Conservation (phyloP, 2,113 vertebrate genomes). For the Amblyornis subalaris region DNA sequence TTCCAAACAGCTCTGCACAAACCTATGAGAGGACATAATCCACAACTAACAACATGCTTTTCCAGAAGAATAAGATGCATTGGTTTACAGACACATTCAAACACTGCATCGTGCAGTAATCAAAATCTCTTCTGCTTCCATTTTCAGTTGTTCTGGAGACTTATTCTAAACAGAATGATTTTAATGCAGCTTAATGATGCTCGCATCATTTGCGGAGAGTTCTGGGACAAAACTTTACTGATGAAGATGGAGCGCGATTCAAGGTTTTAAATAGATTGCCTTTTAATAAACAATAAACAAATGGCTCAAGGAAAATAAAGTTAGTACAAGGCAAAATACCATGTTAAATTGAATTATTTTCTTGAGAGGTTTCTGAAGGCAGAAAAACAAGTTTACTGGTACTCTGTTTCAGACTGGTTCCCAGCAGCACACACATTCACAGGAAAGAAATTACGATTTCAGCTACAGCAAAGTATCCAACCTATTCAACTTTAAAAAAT, state of each 20-base stretch:
- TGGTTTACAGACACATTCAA: neutral
- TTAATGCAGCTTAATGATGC: conserved; percentile 45
- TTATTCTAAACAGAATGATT: conserved; percentile 29
- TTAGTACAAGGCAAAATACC: conserved; percentile 13
- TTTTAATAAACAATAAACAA: conserved; percentile 55
- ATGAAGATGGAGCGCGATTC: conserved; percentile 11
- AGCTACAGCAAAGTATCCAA: neutral
- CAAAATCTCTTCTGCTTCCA: neutral
- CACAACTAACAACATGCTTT: neutral
- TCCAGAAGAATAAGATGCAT: neutral
- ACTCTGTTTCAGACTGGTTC: neutral
- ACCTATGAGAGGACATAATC: neutral
- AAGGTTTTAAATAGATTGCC: conserved; percentile 42
- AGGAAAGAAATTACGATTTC: neutral
- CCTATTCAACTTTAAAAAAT: neutral
- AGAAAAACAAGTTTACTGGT: neutral
- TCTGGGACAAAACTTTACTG: neutral
- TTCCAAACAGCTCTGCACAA: neutral
- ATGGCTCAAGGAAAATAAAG: conserved; percentile 7
- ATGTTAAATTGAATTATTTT: conserved; percentile 10
- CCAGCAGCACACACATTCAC: neutral
- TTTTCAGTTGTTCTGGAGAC: conserved; percentile 33
- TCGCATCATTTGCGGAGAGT: neutral
- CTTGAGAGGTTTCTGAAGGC: conserved; percentile 25
- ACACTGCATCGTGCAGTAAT: neutral